These are phyloP conservation scores for Cylloceria caligata DNA, from an alignment of 2,888 invertebrate species.

Conservation along the genomic window DNA sequence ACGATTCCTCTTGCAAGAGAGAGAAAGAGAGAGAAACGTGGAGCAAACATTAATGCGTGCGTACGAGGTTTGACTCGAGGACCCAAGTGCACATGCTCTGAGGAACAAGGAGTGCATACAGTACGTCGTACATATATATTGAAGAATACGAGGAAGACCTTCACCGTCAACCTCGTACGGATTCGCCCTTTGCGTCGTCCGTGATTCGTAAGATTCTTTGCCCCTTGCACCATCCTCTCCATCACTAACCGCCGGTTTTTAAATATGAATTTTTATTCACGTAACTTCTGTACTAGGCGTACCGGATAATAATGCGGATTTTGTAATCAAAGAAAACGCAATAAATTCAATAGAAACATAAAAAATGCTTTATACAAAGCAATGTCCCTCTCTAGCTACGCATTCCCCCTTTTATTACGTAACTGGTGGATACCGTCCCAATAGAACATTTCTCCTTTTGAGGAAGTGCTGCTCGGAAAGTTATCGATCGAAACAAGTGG, in stretches of 20 bases:
- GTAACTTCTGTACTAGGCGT: neutral
- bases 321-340: too few species aligned
- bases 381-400: too few species aligned
- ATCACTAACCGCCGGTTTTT: neutral
- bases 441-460: too few species aligned
- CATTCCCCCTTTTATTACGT: too few species aligned
- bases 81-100: conserved; percentile 55
- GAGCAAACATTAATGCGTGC: conserved; percentile 48
- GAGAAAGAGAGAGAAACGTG: conserved; percentile 30
- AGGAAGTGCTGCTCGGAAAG: too few species aligned
- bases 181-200: conserved; percentile 50
- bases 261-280: neutral
- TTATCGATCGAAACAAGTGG: too few species aligned
- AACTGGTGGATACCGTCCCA: too few species aligned
- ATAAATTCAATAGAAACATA: too few species aligned
- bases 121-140: conserved; percentile 4
- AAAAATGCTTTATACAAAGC: too few species aligned
- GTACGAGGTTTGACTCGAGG: conserved; percentile 56
- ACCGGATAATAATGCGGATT: too few species aligned
- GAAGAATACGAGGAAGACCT: conserved; percentile 58
- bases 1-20: conserved; percentile 47
- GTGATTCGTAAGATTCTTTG: conserved; percentile 63
- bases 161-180: conserved; percentile 63
- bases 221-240: neutral
- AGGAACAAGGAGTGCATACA: conserved; percentile 43